A percentile compares a stretch with the other conserved stretches of the same genome.
Conservation (phyloP, 2,113 vertebrate species). For the Cyphomyrus plagiostoma region DNA sequence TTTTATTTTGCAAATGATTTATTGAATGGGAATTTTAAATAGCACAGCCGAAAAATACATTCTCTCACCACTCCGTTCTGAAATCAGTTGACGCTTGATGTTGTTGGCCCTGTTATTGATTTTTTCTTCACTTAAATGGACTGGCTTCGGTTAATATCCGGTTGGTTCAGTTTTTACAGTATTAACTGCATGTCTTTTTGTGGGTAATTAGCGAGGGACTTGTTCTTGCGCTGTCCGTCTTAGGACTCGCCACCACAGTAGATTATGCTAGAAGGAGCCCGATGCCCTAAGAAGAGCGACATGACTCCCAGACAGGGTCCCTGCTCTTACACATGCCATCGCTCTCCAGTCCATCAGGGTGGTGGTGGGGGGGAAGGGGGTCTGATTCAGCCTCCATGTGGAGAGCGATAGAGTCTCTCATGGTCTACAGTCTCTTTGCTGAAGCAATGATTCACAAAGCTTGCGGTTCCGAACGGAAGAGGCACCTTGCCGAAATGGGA, state of each 20-base stretch:
- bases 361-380: not conserved
- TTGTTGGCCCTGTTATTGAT: not conserved
- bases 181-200: not conserved
- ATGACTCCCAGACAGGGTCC: not conserved
- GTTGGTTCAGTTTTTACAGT: not conserved
- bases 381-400: not conserved
- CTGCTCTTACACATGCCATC: not conserved
- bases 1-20: not conserved
- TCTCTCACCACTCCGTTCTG: not conserved
- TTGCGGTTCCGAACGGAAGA: not conserved
- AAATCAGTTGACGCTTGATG: not conserved
- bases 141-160: not conserved
- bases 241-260: not conserved
- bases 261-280: not conserved
- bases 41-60: not conserved
- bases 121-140: not conserved
- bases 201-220: not conserved
- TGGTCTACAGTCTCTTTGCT: not conserved
- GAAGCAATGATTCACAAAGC: not conserved
- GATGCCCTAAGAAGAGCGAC: not conserved
- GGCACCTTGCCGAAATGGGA: not conserved
- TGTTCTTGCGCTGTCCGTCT: not conserved
- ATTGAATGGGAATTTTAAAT: constrained; percentile 1
- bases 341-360: not conserved
- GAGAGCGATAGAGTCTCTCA: not conserved